phyloP scores from a whole-genome alignment of 2,888 invertebrate species.

The Mantis religiosa region DNA sequence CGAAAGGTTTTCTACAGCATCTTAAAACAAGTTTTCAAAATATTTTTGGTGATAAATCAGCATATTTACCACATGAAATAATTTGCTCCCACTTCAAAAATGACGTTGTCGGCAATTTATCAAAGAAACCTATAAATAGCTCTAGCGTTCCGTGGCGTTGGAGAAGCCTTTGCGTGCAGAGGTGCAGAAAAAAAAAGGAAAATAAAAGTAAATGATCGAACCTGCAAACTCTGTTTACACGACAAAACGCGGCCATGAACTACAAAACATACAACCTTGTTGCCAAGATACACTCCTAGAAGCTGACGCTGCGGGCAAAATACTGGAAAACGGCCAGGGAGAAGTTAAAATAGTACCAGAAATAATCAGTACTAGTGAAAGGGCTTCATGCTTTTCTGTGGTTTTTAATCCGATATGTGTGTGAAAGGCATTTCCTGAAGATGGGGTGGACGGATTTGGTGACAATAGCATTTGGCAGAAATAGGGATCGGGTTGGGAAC shows the following conservation, averaged over 20 bases:
- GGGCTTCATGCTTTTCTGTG: neutral
- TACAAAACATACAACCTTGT: neutral
- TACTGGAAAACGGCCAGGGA: neutral
- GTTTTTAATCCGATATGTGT: neutral
- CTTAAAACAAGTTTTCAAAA: neutral
- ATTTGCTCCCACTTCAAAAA: neutral
- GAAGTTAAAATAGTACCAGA: neutral
- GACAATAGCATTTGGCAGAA: neutral
- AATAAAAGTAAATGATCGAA: neutral
- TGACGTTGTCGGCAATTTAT: neutral
- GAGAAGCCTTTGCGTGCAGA: neutral
- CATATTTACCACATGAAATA: neutral
- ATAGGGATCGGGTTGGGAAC: neutral
- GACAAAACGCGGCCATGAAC: neutral
- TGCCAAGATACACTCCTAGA: neutral
- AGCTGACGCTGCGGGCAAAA: neutral
- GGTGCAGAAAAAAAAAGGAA: neutral
- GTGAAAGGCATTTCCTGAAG: neutral
- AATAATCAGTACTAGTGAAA: neutral
- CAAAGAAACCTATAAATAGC: neutral
- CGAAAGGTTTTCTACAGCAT: no score
- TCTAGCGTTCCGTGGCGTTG: neutral
- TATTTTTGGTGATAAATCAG: neutral
- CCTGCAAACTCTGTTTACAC: neutral
- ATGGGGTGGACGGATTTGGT: neutral